These are phyloP conservation scores for Nesoenas mayeri DNA, from an alignment of 2,113 vertebrate species.

Conservation along the genomic window DNA sequence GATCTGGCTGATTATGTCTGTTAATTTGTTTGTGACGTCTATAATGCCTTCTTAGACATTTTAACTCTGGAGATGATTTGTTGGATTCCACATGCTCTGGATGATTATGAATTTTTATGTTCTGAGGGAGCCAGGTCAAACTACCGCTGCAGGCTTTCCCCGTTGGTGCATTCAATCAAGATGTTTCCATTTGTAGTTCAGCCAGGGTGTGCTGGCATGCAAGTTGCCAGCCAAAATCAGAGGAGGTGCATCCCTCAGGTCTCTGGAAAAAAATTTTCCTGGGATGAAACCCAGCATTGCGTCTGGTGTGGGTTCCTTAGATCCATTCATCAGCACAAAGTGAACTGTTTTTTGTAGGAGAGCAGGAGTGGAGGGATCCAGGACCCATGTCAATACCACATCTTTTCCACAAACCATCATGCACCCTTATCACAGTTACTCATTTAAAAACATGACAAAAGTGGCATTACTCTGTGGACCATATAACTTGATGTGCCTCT, in stretches of 20 bases:
- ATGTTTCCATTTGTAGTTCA: background rate
- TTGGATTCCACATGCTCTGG: background rate
- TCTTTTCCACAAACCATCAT: background rate
- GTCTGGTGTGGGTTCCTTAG: background rate
- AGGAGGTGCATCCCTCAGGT: background rate
- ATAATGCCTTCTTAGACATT: slow-evolving; percentile 31
- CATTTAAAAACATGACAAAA: background rate
- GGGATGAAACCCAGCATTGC: background rate
- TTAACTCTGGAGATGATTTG: slow-evolving; percentile 52
- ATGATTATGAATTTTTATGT: slow-evolving; percentile 23
- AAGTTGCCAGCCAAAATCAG: background rate
- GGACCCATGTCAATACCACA: background rate
- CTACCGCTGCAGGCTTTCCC: background rate
- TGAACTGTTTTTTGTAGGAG: background rate
- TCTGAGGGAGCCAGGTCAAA: slow-evolving; percentile 28
- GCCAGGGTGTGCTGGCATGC: background rate
- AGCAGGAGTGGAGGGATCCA: background rate
- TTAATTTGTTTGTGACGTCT: slow-evolving; percentile 38
- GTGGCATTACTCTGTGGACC: background rate
- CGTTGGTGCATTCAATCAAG: background rate
- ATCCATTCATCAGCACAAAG: background rate
- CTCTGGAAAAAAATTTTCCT: slow-evolving; percentile 6
- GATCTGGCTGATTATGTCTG: slow-evolving; percentile 53
- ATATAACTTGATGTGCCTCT: background rate
- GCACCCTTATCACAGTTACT: background rate